A percentile compares a stretch with the other conserved stretches of the same genome.
phyloP scores from a whole-genome alignment of 2,797 vertebrate species.

The Anguilla pacifica region DNA sequence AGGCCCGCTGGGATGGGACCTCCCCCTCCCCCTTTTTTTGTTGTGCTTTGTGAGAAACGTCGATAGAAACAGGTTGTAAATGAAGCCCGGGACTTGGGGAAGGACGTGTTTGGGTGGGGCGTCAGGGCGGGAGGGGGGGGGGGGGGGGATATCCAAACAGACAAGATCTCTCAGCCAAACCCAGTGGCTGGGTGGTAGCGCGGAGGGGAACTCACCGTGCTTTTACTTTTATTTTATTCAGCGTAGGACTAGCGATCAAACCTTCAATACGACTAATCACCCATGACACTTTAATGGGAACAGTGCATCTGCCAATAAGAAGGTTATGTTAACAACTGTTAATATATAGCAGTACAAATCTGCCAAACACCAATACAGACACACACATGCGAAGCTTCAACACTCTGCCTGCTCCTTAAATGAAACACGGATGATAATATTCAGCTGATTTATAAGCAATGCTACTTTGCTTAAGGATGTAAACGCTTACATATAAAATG shows the following conservation, averaged over 20 bases:
- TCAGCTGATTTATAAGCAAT: background rate
- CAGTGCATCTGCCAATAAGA: background rate
- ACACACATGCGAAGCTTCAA: background rate
- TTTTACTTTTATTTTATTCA: background rate
- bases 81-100: conserved; percentile 73
- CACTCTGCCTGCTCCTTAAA: background rate
- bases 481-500: background rate
- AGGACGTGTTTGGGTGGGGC: conserved; percentile 77
- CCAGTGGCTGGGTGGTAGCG: conserved; percentile 37
- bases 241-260: background rate
- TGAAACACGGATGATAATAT: background rate
- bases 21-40: conserved; percentile 76
- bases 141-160: conserved; percentile 77
- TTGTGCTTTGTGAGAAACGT: conserved; percentile 78
- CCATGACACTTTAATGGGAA: background rate
- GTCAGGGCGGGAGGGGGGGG: conserved; percentile 56
- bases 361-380: background rate
- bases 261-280: background rate
- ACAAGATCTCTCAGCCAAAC: conserved; percentile 74
- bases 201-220: background rate
- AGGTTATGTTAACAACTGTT: background rate
- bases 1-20: conserved; percentile 53
- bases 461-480: background rate
- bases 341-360: background rate
- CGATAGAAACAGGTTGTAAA: conserved; percentile 82